Percentiles rank a stretch among this genome's conserved stretches.
Evolutionary conservation across 2,888 invertebrate genomes (phyloP).

Genomic region (Catocala nupta): DNA sequence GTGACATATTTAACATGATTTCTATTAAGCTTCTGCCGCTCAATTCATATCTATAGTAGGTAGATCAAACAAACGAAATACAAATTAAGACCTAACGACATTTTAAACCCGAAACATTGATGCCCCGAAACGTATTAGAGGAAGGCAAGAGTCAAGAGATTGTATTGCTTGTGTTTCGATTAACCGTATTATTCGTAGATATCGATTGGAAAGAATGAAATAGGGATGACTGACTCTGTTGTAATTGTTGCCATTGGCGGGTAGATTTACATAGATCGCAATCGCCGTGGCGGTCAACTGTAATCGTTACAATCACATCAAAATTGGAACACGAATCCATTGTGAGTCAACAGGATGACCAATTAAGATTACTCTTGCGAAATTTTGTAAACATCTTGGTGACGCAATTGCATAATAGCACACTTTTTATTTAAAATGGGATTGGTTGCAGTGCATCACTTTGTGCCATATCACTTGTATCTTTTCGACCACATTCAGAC

Average conservation of each 20-base stretch:
- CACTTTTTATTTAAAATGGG: no score
- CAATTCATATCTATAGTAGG: no score
- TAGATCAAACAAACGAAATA: no score
- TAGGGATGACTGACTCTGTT: conserved; percentile 68
- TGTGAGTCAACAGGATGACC: conserved; percentile 10
- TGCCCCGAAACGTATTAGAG: no score
- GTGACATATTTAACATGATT: no score
- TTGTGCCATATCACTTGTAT: no score
- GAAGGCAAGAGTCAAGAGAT: no score
- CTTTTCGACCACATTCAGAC: no score
- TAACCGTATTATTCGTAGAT: conserved; percentile 39
- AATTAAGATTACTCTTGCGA: conserved; percentile 22
- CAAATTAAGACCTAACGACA: no score
- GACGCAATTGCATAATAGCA: neutral
- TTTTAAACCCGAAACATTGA: no score
- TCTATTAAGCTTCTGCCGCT: no score
- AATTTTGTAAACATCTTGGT: conserved; percentile 9
- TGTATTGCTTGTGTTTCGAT: conserved; percentile 41
- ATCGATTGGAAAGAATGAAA: conserved; percentile 64
- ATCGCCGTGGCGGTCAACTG: conserved; percentile 50
- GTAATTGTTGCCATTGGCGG: conserved; percentile 50
- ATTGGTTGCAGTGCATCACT: no score
- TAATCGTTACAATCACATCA: conserved; percentile 26
- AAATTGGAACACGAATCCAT: conserved; percentile 46
- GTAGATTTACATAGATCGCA: conserved; percentile 64